phyloP scores from a whole-genome alignment of 2,888 invertebrate species.

The Spialia ferax region DNA sequence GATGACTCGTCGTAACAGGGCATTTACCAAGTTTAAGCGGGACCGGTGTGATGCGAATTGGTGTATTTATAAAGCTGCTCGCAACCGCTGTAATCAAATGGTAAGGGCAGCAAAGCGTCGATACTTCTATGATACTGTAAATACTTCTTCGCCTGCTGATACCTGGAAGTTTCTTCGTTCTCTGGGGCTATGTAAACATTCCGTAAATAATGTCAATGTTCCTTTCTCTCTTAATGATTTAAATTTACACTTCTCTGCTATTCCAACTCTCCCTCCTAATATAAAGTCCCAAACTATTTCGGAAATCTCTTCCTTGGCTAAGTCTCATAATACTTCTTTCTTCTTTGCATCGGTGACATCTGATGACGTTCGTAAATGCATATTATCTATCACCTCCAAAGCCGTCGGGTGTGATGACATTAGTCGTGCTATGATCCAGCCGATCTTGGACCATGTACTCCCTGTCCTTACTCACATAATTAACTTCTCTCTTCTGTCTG shows the following conservation, averaged over 20 bases:
- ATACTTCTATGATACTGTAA: conserved; percentile 24
- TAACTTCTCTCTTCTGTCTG: conserved; percentile 4
- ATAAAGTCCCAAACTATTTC: neutral
- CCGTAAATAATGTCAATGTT: neutral
- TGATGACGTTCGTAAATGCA: too few relatives aligned
- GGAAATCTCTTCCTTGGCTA: conserved; percentile 1
- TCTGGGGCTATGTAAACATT: neutral
- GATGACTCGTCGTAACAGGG: conserved; percentile 3
- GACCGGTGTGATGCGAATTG: conserved; percentile 18
- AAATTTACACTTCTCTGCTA: conserved; percentile 3
- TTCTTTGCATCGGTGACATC: too few relatives aligned
- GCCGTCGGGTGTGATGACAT: conserved; percentile 21
- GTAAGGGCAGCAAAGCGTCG: conserved; percentile 26
- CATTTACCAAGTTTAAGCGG: conserved; percentile 4
- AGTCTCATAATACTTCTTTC: neutral
- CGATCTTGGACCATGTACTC: neutral
- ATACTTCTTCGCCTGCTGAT: conserved; percentile 27
- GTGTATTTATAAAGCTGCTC: neutral
- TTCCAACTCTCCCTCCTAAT: neutral
- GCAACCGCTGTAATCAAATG: conserved; percentile 29
- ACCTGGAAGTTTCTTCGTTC: conserved; percentile 34
- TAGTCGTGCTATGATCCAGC: conserved; percentile 6
- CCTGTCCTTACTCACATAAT: conserved; percentile 5
- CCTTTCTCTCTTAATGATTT: conserved; percentile 2
- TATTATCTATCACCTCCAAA: too few relatives aligned